phyloP scores from a whole-genome alignment of 2,113 vertebrate species.

The Phalacrocorax aristotelis region DNA sequence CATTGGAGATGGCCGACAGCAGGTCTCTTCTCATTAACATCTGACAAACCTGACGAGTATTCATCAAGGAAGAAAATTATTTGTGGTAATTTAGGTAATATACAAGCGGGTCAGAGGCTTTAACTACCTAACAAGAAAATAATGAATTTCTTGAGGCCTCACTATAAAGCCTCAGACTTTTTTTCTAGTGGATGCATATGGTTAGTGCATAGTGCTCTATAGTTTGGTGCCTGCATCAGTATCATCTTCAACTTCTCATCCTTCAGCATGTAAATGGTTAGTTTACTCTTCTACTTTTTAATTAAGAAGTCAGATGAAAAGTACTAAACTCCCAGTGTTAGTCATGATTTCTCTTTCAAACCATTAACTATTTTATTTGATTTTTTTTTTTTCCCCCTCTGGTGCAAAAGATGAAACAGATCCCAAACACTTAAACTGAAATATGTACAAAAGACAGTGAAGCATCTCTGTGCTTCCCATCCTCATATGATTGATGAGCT shows the following conservation, averaged over 20 bases:
- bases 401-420: neutral
- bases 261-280: neutral
- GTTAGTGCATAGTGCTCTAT: neutral
- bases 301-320: neutral
- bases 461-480: neutral
- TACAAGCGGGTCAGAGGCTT: neutral
- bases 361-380: neutral
- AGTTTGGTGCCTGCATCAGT: neutral
- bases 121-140: neutral
- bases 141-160: neutral
- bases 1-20: neutral
- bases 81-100: neutral
- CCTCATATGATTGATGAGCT: accelerated
- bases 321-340: neutral
- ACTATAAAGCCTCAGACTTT: neutral
- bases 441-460: neutral
- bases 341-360: neutral
- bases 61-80: neutral
- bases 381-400: neutral
- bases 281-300: neutral
- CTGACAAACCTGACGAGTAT: neutral
- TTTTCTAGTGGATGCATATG: neutral
- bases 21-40: neutral
- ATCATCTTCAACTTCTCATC: neutral
- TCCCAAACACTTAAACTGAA: neutral